A percentile compares a stretch with the other conserved stretches of the same genome.
Conservation (phyloP, 1,140 invertebrate genomes). For the Bombus consobrinus region DNA sequence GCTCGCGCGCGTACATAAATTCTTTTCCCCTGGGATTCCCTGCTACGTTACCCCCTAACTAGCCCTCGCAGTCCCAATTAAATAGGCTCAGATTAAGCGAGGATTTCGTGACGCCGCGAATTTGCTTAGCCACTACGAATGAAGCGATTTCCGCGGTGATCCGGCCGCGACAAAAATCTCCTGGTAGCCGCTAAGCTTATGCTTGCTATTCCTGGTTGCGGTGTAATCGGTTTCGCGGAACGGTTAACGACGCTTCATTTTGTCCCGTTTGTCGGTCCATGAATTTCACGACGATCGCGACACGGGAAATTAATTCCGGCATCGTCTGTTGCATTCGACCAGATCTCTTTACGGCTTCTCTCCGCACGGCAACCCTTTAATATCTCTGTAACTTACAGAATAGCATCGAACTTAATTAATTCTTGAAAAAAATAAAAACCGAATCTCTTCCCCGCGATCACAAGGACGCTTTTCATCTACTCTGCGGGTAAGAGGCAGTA, state of each 20-base stretch:
- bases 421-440: neutral
- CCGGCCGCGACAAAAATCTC: neutral
- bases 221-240: neutral
- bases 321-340: neutral
- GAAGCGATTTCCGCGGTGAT: neutral
- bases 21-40: neutral
- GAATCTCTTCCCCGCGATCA: neutral
- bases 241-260: neutral
- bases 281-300: neutral
- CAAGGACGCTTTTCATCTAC: neutral
- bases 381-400: neutral
- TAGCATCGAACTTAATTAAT: too few species aligned
- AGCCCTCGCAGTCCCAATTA: slow-evolving; percentile 8
- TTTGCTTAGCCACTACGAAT: neutral
- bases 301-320: neutral
- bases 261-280: too few species aligned
- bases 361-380: neutral
- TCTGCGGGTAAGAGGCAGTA: too few species aligned
- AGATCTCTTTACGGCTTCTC: neutral
- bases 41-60: neutral
- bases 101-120: neutral
- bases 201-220: neutral
- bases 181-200: neutral
- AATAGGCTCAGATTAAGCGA: slow-evolving; percentile 36
- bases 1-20: slow-evolving; percentile 19